phyloP scores from a whole-genome alignment of 1,140 invertebrate species.

The Rhynchophorus ferrugineus region DNA sequence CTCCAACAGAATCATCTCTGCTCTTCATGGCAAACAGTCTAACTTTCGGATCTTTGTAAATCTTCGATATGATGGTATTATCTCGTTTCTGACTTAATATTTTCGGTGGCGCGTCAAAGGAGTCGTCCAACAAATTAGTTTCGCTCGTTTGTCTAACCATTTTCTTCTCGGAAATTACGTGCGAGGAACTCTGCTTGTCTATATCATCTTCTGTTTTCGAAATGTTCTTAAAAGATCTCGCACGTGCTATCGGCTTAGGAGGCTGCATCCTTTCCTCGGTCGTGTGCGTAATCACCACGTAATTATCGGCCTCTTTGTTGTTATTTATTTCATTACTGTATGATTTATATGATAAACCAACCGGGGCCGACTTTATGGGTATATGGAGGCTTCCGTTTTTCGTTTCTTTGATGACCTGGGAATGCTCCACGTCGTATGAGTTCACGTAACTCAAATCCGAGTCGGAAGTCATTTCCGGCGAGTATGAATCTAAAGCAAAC shows the following conservation, averaged over 20 bases:
- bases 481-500: too few relatives aligned
- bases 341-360: constrained; percentile 9
- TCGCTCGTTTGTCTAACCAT: constrained; percentile 7
- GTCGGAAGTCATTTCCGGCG: constrained; percentile 30
- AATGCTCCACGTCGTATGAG: constrained; percentile 30
- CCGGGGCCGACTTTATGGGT: constrained; percentile 11
- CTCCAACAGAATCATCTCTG: constrained; percentile 19
- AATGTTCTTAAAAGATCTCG: constrained; percentile 3
- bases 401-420: constrained; percentile 16
- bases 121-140: constrained; percentile 11
- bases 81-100: constrained; percentile 23
- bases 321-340: neutral
- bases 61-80: constrained; percentile 31
- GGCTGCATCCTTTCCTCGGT: neutral
- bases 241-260: neutral
- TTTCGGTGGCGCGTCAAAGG: constrained; percentile 19
- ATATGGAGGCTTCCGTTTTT: constrained; percentile 20
- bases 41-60: constrained; percentile 29
- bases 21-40: constrained; percentile 26
- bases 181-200: neutral
- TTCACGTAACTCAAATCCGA: constrained; percentile 33
- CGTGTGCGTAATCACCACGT: neutral
- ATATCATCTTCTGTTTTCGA: constrained; percentile 1
- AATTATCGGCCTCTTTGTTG: neutral
- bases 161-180: neutral